Conservation (phyloP, 1,140 invertebrate genomes). For the Eupristina koningsbergeri region DNA sequence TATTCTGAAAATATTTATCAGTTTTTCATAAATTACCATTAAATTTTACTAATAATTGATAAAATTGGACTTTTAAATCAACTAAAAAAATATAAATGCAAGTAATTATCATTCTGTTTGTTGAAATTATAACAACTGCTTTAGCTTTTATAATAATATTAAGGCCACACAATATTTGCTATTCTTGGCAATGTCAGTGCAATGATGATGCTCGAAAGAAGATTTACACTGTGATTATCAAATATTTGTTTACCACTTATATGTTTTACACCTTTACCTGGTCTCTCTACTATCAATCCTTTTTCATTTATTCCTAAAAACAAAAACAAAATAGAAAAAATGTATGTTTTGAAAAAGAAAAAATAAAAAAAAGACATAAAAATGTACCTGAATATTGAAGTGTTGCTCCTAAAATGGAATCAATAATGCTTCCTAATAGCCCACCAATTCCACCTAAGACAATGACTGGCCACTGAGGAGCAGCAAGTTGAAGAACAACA, state of each 20-base stretch:
- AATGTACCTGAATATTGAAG: constrained; percentile 87
- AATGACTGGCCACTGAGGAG: constrained; percentile 88
- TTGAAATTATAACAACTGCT: constrained; percentile 25
- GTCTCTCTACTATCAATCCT: constrained; percentile 82
- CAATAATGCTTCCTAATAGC: constrained; percentile 85
- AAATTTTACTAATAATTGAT: constrained; percentile 33
- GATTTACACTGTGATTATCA: constrained; percentile 94
- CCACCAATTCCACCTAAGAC: constrained; percentile 81
- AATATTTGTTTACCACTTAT: constrained; percentile 85
- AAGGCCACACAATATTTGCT: constrained; percentile 79
- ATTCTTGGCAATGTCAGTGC: constrained; percentile 82
- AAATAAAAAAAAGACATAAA: constrained; percentile 5
- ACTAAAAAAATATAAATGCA: constrained; percentile 18
- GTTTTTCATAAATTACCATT: not conserved
- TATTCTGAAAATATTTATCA: constrained; percentile 34
- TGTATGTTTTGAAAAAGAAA: not conserved
- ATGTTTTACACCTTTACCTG: constrained; percentile 81
- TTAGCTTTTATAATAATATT: constrained; percentile 45
- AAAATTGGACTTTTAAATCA: not conserved
- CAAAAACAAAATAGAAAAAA: too few species aligned
- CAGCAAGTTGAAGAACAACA: constrained; percentile 75
- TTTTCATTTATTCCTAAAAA: constrained; percentile 81
- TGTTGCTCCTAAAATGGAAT: constrained; percentile 88
- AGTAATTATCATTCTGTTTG: constrained; percentile 35
- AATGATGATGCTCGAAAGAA: constrained; percentile 85